Percentiles rank a stretch among this genome's conserved stretches.
Conservation (phyloP, 1,140 invertebrate species). For the Drosophila bocki region DNA sequence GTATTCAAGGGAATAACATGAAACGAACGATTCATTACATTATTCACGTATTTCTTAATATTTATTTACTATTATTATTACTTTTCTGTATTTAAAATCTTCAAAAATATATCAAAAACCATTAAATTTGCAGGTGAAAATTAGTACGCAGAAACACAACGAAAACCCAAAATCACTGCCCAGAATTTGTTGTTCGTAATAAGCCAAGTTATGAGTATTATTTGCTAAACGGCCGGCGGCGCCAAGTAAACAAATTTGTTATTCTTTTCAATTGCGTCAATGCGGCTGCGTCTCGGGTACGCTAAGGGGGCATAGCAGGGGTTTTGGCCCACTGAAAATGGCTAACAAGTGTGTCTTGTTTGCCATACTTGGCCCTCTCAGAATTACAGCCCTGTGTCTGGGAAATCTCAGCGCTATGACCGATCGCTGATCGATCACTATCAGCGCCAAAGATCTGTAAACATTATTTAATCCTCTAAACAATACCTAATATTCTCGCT, state of each 20-base stretch:
- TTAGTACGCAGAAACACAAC: constrained; percentile 8
- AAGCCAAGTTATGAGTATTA: constrained; percentile 35
- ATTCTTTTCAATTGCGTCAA: constrained; percentile 74
- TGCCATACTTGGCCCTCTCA: constrained; percentile 37
- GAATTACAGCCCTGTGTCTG: constrained; percentile 17
- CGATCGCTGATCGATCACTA: constrained; percentile 32
- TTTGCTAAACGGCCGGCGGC: constrained; percentile 27
- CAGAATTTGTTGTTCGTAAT: constrained; percentile 33
- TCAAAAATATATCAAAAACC: background rate
- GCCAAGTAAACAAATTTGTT: constrained; percentile 55
- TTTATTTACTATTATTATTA: too few species aligned
- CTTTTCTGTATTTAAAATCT: too few species aligned
- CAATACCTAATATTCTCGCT: constrained; percentile 33
- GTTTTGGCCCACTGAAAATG: constrained; percentile 14
- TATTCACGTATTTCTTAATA: background rate
- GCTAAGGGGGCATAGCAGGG: constrained; percentile 9
- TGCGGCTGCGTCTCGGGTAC: constrained; percentile 31
- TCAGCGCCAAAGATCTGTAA: constrained; percentile 32
- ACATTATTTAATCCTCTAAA: constrained; percentile 26
- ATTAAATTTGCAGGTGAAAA: constrained; percentile 2
- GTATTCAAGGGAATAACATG: background rate
- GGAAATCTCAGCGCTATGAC: background rate
- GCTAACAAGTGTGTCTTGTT: constrained; percentile 38
- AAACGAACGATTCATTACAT: background rate
- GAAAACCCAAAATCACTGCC: constrained; percentile 11